Conservation (phyloP, 2,113 vertebrate species). For the Lepidothrix coronata region DNA sequence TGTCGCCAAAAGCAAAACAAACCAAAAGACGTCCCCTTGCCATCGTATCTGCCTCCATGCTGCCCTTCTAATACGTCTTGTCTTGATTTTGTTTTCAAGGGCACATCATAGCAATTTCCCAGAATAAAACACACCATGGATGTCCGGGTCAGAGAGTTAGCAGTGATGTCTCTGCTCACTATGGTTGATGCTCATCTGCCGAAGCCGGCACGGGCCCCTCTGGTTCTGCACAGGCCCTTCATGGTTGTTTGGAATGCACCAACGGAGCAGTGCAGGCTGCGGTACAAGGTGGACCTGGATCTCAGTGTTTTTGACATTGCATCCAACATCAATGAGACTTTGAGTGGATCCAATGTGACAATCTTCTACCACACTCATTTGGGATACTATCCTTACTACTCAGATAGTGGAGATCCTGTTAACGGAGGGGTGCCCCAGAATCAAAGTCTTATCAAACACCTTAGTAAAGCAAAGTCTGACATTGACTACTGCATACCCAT, state of each 20-base stretch:
- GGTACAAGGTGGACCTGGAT: constrained; percentile 87
- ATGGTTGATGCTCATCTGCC: neutral
- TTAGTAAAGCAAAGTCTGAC: constrained; percentile 82
- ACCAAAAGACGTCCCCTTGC: neutral
- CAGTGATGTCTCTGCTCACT: neutral
- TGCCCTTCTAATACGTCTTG: neutral
- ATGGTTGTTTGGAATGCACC: constrained; percentile 89
- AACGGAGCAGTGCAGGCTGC: constrained; percentile 79
- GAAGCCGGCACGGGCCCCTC: constrained; percentile 74
- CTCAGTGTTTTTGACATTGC: constrained; percentile 86
- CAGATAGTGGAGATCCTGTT: constrained; percentile 72
- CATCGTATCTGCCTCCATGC: neutral
- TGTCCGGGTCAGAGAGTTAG: neutral
- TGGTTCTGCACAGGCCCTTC: constrained; percentile 83
- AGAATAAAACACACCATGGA: constrained; percentile 58
- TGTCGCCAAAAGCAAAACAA: neutral
- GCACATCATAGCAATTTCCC: neutral
- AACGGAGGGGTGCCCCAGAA: constrained; percentile 90
- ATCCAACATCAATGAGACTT: constrained; percentile 84
- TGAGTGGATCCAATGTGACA: constrained; percentile 85
- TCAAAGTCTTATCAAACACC: constrained; percentile 82
- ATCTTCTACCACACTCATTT: constrained; percentile 91
- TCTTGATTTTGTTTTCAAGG: constrained; percentile 26
- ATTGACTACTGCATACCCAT: constrained; percentile 79
- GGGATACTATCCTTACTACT: constrained; percentile 87